Evolutionary conservation across 2,797 vertebrate genomes (phyloP).

Genomic region (Smutsia temminckii): DNA sequence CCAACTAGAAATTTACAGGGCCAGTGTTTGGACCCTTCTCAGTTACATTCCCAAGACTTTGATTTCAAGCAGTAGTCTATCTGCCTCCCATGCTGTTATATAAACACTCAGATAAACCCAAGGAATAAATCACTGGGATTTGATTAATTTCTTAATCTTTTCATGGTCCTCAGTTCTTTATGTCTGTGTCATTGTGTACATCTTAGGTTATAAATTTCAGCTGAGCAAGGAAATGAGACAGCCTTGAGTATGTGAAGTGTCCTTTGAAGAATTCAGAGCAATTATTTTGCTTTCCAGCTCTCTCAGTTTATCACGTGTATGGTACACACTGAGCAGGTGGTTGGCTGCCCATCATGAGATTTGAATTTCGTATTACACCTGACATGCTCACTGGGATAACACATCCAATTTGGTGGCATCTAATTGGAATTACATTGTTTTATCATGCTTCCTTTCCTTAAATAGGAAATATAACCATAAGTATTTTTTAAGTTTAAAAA

Average conservation of each 20-base stretch:
- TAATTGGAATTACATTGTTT: constrained; percentile 13
- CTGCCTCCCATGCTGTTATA: background rate
- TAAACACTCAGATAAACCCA: constrained; percentile 53
- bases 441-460: constrained; percentile 34
- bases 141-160: constrained; percentile 70
- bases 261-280: constrained; percentile 51
- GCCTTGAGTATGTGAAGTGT: constrained; percentile 41
- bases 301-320: background rate
- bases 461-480: constrained; percentile 14
- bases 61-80: background rate
- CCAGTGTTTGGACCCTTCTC: background rate
- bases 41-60: background rate
- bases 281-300: background rate
- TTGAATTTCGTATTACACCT: background rate
- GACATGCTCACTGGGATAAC: background rate
- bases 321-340: background rate
- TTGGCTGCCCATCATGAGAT: background rate
- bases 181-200: constrained; percentile 8
- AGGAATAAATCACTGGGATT: constrained; percentile 44
- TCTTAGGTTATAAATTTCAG: constrained; percentile 65
- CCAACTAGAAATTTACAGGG: background rate
- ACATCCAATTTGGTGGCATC: constrained; percentile 30
- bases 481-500: background rate
- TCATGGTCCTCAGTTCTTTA: constrained; percentile 31
- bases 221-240: constrained; percentile 58